Base-by-base conservation (phyloP, 2,113 vertebrate species). In the Corydoras sp. region DNA sequence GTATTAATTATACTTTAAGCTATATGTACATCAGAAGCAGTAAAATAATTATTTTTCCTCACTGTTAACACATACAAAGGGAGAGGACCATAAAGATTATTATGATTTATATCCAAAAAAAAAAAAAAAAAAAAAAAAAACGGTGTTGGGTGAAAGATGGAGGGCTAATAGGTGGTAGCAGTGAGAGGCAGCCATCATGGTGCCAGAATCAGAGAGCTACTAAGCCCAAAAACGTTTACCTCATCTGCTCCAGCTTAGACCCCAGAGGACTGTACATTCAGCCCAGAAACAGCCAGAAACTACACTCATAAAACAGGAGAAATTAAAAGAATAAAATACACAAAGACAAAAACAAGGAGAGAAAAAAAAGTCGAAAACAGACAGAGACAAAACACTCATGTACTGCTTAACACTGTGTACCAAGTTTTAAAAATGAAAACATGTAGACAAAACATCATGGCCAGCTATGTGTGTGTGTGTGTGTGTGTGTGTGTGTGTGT, bases 91-190 rank as follows among this genome's bases (percentile, higher is more conserved):
- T 7, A 35, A 53, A 18, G n/a, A 53, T 68, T 55, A 53, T 68
- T 55, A 58, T 50, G 59, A 75, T 64, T 10, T 71, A 72, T 69
- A 61, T 61, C 65, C 72, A 78, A 68, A 83, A 80, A 81, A 76
- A 80, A 80, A 80, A 68, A 83, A 80, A 81, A 76, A 80, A 80
- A 80, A 82, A 79, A 71, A 5, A 11, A n/a, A 11, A 43, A 77
- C 79, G 76, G 81, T 81, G 80, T 60, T 29, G 68, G 69, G 69
- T 15, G n/a, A 49, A 54, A 54, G 55, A 24, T 61, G 62, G 56
- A 71, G 48, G 8, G 82, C 71, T 80, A 83, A 76, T 80, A 81
- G 82, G 81, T 79, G 81, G 82, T 65, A 79, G 81, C 29, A 64
- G 65, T 59, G 62, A 50, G 53, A 4, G 31, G 72, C 78, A 69